Conservation (phyloP, 2,113 vertebrate species). For the Sinocyclocheilus maitianheensis region DNA sequence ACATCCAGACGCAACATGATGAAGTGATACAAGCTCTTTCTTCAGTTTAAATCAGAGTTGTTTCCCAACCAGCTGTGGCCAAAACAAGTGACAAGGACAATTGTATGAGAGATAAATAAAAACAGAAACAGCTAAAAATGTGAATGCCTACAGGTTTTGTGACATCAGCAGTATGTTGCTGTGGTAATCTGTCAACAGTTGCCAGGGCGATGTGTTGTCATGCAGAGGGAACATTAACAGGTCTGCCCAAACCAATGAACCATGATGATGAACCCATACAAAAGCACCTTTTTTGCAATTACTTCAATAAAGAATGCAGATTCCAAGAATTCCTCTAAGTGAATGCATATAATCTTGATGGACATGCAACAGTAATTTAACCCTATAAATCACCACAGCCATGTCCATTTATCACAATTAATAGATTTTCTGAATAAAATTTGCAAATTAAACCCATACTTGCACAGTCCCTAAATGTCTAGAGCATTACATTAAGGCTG, state of each 20-base stretch:
- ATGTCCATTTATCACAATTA: slow-evolving; percentile 9
- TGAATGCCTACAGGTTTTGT: neutral
- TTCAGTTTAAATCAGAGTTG: neutral
- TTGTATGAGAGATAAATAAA: neutral
- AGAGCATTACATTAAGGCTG: neutral
- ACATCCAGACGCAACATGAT: neutral
- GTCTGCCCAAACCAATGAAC: slow-evolving; percentile 24
- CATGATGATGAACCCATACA: slow-evolving; percentile 27
- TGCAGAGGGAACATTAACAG: slow-evolving; percentile 32
- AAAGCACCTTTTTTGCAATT: neutral
- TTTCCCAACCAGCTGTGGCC: neutral
- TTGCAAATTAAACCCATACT: neutral
- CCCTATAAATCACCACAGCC: neutral
- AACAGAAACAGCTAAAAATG: neutral
- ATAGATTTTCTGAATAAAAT: neutral
- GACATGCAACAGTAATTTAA: neutral
- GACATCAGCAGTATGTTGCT: slow-evolving; percentile 26
- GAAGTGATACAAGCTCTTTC: neutral
- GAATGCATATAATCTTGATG: slow-evolving; percentile 17
- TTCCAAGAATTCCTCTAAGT: slow-evolving; percentile 16
- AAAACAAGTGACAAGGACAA: neutral
- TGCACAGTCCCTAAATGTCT: neutral
- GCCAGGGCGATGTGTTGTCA: slow-evolving; percentile 25
- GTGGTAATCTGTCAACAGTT: slow-evolving; percentile 18
- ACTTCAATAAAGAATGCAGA: slow-evolving; percentile 23